Percentiles rank a stretch among this genome's conserved stretches.
Conservation (phyloP, 2,797 vertebrate genomes). For the Lithobates pipiens region DNA sequence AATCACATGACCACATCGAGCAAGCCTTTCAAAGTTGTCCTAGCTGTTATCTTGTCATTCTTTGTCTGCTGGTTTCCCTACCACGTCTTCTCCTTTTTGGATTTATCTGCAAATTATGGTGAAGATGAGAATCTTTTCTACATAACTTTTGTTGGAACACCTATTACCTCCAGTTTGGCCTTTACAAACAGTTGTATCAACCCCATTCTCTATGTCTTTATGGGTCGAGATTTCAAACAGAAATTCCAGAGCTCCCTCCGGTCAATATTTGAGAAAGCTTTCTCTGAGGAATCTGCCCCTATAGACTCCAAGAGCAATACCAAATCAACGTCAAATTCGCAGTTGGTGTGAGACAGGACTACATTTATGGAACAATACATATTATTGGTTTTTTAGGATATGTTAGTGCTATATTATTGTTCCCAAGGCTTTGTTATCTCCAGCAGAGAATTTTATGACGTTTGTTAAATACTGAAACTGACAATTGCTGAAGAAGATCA, state of each 20-base stretch:
- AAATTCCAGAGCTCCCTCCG: conserved; percentile 80
- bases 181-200: conserved; percentile 85
- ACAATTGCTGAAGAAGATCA: no score
- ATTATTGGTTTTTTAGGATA: no score
- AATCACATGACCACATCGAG: conserved; percentile 77
- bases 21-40: conserved; percentile 83
- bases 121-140: conserved; percentile 60
- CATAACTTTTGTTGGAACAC: conserved; percentile 47
- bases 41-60: conserved; percentile 79
- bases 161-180: conserved; percentile 78
- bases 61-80: conserved; percentile 86
- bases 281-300: conserved; percentile 76
- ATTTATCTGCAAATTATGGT: conserved; percentile 61
- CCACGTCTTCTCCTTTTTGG: conserved; percentile 79
- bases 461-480: no score
- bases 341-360: conserved; percentile 16
- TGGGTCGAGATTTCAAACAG: conserved; percentile 84
- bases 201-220: conserved; percentile 83
- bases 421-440: no score
- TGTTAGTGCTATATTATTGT: no score
- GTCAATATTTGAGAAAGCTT: conserved; percentile 79
- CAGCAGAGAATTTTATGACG: no score
- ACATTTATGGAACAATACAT: not conserved
- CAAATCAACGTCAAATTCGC: conserved; percentile 17
- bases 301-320: conserved; percentile 18